Evolutionary conservation across 2,113 vertebrate genomes (phyloP), one percentile per base, ranked within the genome.

Genomic region (Ophthalmolycus amberensis): DNA sequence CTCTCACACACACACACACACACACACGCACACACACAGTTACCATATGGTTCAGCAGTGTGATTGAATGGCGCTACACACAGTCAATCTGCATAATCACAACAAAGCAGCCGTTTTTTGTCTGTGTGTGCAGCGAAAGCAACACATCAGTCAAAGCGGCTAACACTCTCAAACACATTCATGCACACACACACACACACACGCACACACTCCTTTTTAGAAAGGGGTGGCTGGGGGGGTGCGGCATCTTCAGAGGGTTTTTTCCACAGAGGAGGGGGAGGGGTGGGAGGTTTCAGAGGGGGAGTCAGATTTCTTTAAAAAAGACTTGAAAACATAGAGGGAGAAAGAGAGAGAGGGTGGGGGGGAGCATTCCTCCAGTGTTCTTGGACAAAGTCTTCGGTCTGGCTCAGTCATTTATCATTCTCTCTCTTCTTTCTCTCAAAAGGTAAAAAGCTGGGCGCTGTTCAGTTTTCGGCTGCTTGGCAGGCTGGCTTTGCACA

Each of bases 261-360:
- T 77, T 71, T 79, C 60, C 76, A 85, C 71, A 67, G 68, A 65
- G 2, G 60, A 77, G 75, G 78, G 75, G 82, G 83, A 68, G 20
- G 77, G 83, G 80, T 52, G 71, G 46, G 52, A 81, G 81, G 80
- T 71, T 74, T 71, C 74, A 71, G 69, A 80, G 83, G 76, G 75
- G 82, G 87, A 89, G 87, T 87, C 87, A 75, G 78, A 84, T 90
- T 90, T 91, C 88, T 85, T 83, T 85, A 83, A 88, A 91, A 77
- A 74, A 87, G 64, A 70, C 62, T 56, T 78, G 67, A 83, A 89
- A 87, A 79, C 58, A 85, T 15, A 46, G 25, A 60, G 14, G 6
- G 22, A 25, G 38, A 42, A 5, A 63, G 71, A 68, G 68, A 48
- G 27, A 22, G 37, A 6, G 67, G 11, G 20, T 15, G 67, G 37